Evolutionary conservation across 2,797 vertebrate species (phyloP).

Genomic region (Microctenopoma lineatum): DNA sequence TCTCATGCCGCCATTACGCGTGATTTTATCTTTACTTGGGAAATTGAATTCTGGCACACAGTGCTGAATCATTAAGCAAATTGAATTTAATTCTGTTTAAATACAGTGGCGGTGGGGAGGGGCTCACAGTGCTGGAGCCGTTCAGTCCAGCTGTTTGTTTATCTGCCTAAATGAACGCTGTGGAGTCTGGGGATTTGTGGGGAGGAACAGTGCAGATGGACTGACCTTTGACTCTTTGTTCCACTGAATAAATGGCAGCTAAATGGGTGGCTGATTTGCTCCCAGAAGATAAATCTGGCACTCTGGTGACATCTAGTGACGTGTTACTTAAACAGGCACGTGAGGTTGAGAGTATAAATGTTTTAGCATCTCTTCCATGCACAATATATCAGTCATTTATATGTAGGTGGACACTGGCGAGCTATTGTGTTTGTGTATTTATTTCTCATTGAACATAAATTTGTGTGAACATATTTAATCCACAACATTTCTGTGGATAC

Average conservation of each 20-base stretch:
- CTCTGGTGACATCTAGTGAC: conserved; percentile 75
- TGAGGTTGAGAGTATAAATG: neutral
- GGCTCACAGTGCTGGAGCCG: conserved; percentile 42
- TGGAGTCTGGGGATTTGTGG: conserved; percentile 71
- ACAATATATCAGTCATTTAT: neutral
- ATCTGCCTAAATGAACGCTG: conserved; percentile 67
- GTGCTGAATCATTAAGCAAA: conserved; percentile 19
- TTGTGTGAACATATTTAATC: conserved; percentile 55
- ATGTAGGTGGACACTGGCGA: neutral
- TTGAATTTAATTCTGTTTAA: conserved; percentile 32
- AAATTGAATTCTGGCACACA: conserved; percentile 5
- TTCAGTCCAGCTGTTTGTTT: conserved; percentile 69
- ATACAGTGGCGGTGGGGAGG: conserved; percentile 31
- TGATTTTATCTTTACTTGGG: neutral
- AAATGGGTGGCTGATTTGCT: conserved; percentile 43
- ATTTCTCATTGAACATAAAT: neutral
- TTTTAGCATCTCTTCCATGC: neutral
- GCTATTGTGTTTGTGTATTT: neutral
- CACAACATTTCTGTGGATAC: conserved; percentile 28
- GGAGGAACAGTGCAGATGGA: conserved; percentile 61
- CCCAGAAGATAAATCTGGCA: conserved; percentile 17
- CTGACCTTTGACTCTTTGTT: conserved; percentile 79
- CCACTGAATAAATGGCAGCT: conserved; percentile 60
- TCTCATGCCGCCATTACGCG: neutral
- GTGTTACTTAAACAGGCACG: neutral